Conservation (phyloP, 2,797 vertebrate species). For the Iguana delicatissima region DNA sequence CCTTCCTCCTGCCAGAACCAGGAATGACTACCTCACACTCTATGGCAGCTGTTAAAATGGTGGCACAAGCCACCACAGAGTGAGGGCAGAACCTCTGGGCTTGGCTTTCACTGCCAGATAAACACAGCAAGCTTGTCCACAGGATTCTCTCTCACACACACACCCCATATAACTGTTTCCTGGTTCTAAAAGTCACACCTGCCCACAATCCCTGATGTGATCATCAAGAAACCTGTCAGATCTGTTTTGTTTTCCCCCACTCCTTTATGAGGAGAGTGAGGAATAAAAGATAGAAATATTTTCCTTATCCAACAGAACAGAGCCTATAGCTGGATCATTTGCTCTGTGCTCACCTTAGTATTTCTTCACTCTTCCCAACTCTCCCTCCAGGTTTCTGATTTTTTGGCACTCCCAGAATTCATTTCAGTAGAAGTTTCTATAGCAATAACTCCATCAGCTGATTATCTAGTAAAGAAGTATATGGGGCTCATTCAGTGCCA, state of each 20-base stretch:
- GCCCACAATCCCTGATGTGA: neutral
- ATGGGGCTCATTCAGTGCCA: neutral
- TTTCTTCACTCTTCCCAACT: neutral
- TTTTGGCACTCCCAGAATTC: neutral
- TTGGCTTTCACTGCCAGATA: neutral
- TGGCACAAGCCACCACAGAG: neutral
- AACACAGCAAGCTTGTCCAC: neutral
- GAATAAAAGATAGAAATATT: neutral
- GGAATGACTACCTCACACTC: constrained; percentile 43
- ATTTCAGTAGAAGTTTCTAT: neutral
- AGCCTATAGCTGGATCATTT: neutral
- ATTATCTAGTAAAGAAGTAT: neutral
- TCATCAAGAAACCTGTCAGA: neutral
- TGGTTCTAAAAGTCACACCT: neutral
- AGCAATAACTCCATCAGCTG: constrained; percentile 44
- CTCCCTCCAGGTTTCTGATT: neutral
- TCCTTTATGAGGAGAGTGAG: neutral
- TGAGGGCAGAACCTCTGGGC: neutral
- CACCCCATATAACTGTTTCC: neutral
- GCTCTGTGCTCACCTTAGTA: neutral
- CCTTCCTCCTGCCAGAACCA: constrained; percentile 11
- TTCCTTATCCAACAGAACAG: neutral
- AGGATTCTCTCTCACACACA: neutral
- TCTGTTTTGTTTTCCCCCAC: neutral
- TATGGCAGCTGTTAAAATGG: constrained; percentile 33